Evolutionary conservation across 92 coral and sea anemone species (phyloP), one percentile per base, ranked within the genome.

Genomic region (Umimayanthus kanabou): DNA sequence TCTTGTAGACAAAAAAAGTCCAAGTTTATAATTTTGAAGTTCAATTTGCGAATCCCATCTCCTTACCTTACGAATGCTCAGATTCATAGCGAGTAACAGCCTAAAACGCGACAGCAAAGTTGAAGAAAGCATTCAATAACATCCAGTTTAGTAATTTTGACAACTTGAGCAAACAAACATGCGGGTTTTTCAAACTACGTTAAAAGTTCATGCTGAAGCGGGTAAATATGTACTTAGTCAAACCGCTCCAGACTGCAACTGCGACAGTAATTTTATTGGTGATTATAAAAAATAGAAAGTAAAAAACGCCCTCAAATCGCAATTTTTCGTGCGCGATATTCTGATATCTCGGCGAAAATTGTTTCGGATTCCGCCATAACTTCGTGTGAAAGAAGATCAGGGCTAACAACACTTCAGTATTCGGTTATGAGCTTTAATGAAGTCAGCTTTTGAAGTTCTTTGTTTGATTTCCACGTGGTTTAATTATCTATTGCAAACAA

Each of bases 391-490:
- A 39, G 67, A 15, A 69, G 23, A 53, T 18, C 8, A 10, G 47
- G 23, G 26, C 37, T 29, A 28, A 50, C 66, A 83, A 45, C 77
- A 69, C 87, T 39, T 83, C 65, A 43, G 47, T 20, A 83, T 69
- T 69, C 64, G 26, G 74, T 47, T 83, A 25, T 26, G 69, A 65
- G 64, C 61, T 43, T 66, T 81, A 81, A 65, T 81, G 85, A 83
- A 83, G 45, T 69, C 76, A 70, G 66, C 28, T 69, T 83, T 71
- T 83, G 77, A 83, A 83, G 67, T 83, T 70, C 87, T 69, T 83
- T 83, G 87, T 83, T 83, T 83, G 87, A 15, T 25, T 26, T 83
- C 76, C 87, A 83, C 87, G 87, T 83, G 87, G 87, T 70, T 70
- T 70, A 50, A 83, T 83, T 83, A 83, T 83, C 78, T 43, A 83